phyloP scores from a whole-genome alignment of 2,113 vertebrate genomes.

The Anguilla japonica region DNA sequence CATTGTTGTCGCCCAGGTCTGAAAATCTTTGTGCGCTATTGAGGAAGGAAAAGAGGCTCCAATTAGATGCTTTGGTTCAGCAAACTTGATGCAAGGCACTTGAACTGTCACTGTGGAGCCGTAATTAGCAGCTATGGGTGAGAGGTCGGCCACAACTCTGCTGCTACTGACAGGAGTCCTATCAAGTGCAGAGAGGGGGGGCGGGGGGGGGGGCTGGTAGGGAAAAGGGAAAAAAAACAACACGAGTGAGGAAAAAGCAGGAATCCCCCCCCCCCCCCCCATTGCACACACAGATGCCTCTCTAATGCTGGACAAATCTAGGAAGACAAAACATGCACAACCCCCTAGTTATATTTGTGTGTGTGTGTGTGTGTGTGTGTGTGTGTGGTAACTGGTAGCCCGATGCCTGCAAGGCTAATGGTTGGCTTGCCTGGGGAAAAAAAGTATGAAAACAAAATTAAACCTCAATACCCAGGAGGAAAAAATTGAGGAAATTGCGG shows the following conservation, averaged over 20 bases:
- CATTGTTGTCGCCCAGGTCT: slow-evolving; percentile 64
- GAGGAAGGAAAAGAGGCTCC: slow-evolving; percentile 70
- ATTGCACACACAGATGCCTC: slow-evolving; percentile 25
- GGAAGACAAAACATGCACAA: slow-evolving; percentile 59
- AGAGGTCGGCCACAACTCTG: slow-evolving; percentile 83
- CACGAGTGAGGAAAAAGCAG: slow-evolving; percentile 36
- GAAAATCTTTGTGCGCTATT: slow-evolving; percentile 59
- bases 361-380: slow-evolving; percentile 32
- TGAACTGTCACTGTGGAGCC: slow-evolving; percentile 86
- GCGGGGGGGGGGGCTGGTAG: slow-evolving; percentile 28
- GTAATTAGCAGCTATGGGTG: slow-evolving; percentile 90
- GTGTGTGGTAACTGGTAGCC: neutral
- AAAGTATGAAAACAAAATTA: slow-evolving; percentile 16
- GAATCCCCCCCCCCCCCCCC: slow-evolving; percentile 18
- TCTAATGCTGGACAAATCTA: slow-evolving; percentile 58
- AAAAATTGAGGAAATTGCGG: neutral
- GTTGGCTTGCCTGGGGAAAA: neutral
- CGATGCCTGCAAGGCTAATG: slow-evolving; percentile 1
- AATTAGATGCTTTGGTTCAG: slow-evolving; percentile 84
- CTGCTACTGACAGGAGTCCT: slow-evolving; percentile 76
- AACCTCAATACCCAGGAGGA: slow-evolving; percentile 16
- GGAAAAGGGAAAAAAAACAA: slow-evolving; percentile 41
- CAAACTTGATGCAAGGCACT: slow-evolving; percentile 77
- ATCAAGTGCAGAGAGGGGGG: slow-evolving; percentile 68
- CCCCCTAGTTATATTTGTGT: slow-evolving; percentile 55